Evolutionary conservation across 2,888 invertebrate genomes (phyloP), one percentile per base, ranked within the genome.

Genomic region (Notodonta ziczac): DNA sequence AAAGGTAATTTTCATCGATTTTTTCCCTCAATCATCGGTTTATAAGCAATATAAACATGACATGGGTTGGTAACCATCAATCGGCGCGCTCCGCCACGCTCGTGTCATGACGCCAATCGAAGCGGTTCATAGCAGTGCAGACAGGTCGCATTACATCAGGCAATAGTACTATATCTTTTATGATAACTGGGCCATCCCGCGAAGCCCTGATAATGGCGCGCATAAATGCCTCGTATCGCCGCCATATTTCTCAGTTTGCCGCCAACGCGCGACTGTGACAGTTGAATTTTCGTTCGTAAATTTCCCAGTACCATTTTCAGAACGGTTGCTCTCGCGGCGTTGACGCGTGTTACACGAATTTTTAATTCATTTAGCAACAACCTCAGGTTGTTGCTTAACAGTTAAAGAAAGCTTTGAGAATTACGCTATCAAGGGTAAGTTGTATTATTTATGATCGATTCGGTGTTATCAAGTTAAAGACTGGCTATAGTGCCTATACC

Each of bases 391-490:
- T 93, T 93, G 93, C 93, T 92, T 91, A 85, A 74, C 76, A 84
- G 90, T 88, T 72, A 65, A 70, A 78, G 82, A 93, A 95, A 94
- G 94, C 94, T 94, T 94, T 94, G 92, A 95, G 95, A 95, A 95
- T 95, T 95, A 89, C 95, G 92, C 91, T 92, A 86, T 85, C 89
- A 91, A 91, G 86, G 91, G 94, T 95, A 82, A 90, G 94, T 85
- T 67, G 53, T 1, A 16, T 50, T 14, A 6, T 16, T 50, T 16
- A 48, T 12, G 13, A 46, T 42, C 8, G 8, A 42, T 4, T 12
- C 42, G 8, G 10, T 8, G 8, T 42, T 42, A 42, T 42, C 0
- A 42, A 12, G 5, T 42, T 6, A 42, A 9, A 42, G 9, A 24
- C 2, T 24, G 24, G 24, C 24, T 24, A 2, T 24, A 24, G 24